A percentile compares a stretch with the other conserved stretches of the same genome.
phyloP scores from a whole-genome alignment of 2,113 vertebrate genomes.

The Shinisaurus crocodilurus region DNA sequence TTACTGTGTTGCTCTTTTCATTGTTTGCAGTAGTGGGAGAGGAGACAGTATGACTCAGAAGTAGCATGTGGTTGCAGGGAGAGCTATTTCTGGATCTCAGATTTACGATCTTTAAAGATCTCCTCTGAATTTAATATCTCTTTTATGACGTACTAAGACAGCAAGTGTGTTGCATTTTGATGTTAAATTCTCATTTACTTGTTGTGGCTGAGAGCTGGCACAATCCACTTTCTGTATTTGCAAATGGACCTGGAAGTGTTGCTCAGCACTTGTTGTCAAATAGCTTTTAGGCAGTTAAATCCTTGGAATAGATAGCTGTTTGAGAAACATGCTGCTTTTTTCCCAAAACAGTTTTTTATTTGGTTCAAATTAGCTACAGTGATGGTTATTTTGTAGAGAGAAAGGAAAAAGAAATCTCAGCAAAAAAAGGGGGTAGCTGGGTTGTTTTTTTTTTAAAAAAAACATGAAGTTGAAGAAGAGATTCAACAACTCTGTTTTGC shows the following conservation, averaged over 20 bases:
- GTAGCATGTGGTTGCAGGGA: not conserved
- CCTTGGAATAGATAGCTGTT: not conserved
- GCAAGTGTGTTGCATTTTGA: conserved; percentile 9
- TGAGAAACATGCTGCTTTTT: not conserved
- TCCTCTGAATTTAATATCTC: conserved; percentile 28
- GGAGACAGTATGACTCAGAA: not conserved
- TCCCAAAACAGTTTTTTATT: not conserved
- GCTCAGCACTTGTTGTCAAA: not conserved
- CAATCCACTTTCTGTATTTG: not conserved
- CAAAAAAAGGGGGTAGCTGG: not conserved
- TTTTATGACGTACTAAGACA: conserved; percentile 11
- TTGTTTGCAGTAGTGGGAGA: not conserved
- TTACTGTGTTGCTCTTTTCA: conserved; percentile 34
- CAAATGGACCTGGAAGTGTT: not conserved
- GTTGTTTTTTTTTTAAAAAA: not conserved
- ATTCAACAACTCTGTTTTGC: not conserved
- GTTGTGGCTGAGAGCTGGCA: not conserved
- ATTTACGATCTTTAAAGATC: not conserved
- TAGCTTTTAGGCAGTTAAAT: not conserved
- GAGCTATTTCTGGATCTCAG: accelerated
- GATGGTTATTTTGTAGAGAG: not conserved
- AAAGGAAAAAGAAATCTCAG: not conserved
- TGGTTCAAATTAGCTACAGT: not conserved
- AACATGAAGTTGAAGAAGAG: not conserved
- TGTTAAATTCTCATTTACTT: conserved; percentile 21